These are phyloP conservation scores for Miltochrista miniata DNA, from an alignment of 2,888 invertebrate genomes.

Conservation along the genomic window DNA sequence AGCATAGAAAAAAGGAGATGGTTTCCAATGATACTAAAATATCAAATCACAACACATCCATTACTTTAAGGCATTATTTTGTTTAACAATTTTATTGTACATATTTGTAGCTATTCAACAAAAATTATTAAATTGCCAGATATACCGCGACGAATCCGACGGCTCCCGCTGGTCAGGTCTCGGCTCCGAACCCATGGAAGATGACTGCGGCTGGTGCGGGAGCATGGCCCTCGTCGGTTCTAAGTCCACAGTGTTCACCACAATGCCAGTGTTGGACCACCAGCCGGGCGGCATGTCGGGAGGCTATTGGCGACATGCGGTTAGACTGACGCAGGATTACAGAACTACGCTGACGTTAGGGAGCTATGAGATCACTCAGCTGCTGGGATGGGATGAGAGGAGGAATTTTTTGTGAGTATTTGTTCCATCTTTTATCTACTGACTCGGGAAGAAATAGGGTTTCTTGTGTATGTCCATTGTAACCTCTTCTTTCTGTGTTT, in stretches of 20 bases:
- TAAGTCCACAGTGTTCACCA: slow-evolving; percentile 68
- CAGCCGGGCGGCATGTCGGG: slow-evolving; percentile 38
- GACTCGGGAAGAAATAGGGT: no score
- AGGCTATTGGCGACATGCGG: slow-evolving; percentile 76
- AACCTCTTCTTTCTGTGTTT: no score
- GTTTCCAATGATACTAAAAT: no score
- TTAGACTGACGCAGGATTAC: slow-evolving; percentile 52
- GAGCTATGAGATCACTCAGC: slow-evolving; percentile 88
- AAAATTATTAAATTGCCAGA: slow-evolving; percentile 39
- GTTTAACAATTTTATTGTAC: no score
- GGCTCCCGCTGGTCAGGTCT: slow-evolving; percentile 77
- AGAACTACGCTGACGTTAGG: slow-evolving; percentile 87
- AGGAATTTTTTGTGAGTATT: slow-evolving; percentile 86
- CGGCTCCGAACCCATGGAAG: slow-evolving; percentile 68
- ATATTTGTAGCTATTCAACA: no score
- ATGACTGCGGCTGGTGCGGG: slow-evolving; percentile 77
- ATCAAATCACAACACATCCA: neutral
- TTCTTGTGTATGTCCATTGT: no score
- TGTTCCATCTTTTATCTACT: neutral
- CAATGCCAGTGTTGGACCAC: slow-evolving; percentile 78
- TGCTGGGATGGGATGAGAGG: slow-evolving; percentile 90
- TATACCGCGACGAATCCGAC: slow-evolving; percentile 71
- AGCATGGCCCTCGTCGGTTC: slow-evolving; percentile 67
- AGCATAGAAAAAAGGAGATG: neutral
- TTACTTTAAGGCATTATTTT: no score